Conservation (phyloP, 2,113 vertebrate species). For the Psammodynastes pulverulentus region DNA sequence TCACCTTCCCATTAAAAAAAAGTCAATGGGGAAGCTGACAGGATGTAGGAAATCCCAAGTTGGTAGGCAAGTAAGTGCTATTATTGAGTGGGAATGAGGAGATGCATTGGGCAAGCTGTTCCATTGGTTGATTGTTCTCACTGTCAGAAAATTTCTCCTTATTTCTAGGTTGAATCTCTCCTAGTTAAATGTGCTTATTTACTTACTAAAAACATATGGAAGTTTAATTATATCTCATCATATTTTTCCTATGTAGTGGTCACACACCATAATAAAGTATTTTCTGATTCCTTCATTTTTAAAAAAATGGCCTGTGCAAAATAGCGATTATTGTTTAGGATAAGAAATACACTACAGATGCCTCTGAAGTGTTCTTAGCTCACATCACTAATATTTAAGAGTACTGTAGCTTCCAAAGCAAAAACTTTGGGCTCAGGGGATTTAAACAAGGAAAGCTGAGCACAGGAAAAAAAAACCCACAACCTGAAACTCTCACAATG, state of each 20-base stretch:
- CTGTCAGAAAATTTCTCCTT: no score
- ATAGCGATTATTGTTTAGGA: background rate
- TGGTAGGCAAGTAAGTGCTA: no score
- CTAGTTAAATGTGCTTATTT: background rate
- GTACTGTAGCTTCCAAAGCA: background rate
- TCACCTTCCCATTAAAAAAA: no score
- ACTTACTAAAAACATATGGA: background rate
- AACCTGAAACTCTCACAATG: background rate
- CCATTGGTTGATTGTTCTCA: no score
- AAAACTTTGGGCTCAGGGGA: background rate
- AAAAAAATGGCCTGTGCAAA: background rate
- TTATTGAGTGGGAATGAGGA: no score
- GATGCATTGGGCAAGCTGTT: no score
- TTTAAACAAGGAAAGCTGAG: background rate
- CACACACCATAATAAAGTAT: background rate
- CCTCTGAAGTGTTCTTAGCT: background rate
- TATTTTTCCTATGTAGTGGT: background rate
- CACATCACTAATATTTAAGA: background rate
- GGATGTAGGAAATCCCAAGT: no score
- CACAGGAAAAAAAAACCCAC: background rate
- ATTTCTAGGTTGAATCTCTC: no score
- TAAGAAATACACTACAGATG: background rate
- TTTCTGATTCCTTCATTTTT: background rate
- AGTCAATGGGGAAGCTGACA: no score
- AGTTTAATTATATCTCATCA: background rate